Evolutionary conservation across 2,113 vertebrate genomes (phyloP).

Genomic region (Jacana jacana): DNA sequence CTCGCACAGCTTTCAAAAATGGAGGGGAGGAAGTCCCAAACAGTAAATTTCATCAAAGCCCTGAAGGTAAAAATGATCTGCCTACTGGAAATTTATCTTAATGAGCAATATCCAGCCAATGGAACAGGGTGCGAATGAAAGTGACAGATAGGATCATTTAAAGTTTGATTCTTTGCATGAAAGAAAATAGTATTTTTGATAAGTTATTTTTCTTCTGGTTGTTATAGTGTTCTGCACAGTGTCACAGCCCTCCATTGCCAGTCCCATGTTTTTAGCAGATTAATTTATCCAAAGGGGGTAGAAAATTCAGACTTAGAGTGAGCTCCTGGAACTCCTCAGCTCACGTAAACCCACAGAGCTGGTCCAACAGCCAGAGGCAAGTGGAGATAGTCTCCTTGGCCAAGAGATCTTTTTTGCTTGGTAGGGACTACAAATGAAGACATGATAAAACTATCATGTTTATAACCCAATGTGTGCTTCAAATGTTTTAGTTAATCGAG

Average conservation of each 20-base stretch:
- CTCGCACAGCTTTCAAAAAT: not conserved
- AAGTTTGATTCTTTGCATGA: constrained; percentile 69
- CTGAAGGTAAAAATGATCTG: constrained; percentile 72
- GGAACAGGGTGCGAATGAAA: constrained; percentile 68
- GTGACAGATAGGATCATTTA: constrained; percentile 75
- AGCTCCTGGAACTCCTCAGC: not conserved
- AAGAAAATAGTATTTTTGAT: constrained; percentile 60
- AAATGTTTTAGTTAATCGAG: not conserved
- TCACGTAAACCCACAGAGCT: not conserved
- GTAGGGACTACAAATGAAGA: not conserved
- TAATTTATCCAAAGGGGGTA: not conserved
- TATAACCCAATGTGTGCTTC: not conserved
- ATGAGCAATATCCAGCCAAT: constrained; percentile 75
- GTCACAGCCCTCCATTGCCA: not conserved
- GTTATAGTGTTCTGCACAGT: constrained; percentile 51
- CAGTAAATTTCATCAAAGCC: constrained; percentile 49
- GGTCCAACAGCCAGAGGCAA: not conserved
- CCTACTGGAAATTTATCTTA: constrained; percentile 70
- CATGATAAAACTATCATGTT: not conserved
- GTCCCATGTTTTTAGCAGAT: not conserved
- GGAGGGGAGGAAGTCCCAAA: not conserved
- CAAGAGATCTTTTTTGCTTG: not conserved
- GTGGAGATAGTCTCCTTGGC: not conserved
- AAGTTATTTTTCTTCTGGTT: constrained; percentile 64
- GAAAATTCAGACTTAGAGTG: not conserved